Base-by-base conservation (phyloP, 2,888 invertebrate genomes). In the Noctua pronuba region DNA sequence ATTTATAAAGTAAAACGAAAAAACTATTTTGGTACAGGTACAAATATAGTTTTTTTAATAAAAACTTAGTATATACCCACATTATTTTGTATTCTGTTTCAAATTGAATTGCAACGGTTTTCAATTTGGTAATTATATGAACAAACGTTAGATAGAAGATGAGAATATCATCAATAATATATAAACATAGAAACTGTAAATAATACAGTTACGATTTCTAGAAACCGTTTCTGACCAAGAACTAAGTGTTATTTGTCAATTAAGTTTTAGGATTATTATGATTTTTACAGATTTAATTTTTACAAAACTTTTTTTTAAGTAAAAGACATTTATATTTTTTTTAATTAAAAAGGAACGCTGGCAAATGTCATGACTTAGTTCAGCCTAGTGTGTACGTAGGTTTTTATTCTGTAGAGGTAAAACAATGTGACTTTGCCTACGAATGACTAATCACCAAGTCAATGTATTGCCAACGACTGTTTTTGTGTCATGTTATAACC, bases 171-270 rank as follows among this genome's bases (percentile, higher is more conserved):
- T 67, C n/a, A 46, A 75, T 71, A 52, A 52, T 41, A 62, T 35
- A 60, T 13, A 52, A 31, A 64, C 38, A 35, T 24, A 35, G 38
- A 70, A 82, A 88, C 84, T 74, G 84, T 87, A 71, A 64, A 80
- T 64, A 80, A 62, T 78, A 88, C 84, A 46, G 84, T 84, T 88
- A 75, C 4, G 18, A 75, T 71, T 65, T 65, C n/a, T 38, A 65
- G 68, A 75, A 52, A 49, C 58, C 55, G 77, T 87, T 82, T 64
- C 38, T n/a, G 13, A 69, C 24, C 28, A 60, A 64, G n/a, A 62
- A 66, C 73, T 68, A 52, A 73, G 28, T 69, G 35, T 70, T 78
- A 66, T 71, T 55, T 13, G 24, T 49, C 13, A 44, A 38, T 82
- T n/a, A 44, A 35, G n/a, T 46, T 79, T 52, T 62, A 79, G 35